A percentile compares a stretch with the other conserved stretches of the same genome.
These are phyloP conservation scores for Oxygymnocypris stewartii DNA, from an alignment of 2,113 vertebrate species.

Conservation along the genomic window DNA sequence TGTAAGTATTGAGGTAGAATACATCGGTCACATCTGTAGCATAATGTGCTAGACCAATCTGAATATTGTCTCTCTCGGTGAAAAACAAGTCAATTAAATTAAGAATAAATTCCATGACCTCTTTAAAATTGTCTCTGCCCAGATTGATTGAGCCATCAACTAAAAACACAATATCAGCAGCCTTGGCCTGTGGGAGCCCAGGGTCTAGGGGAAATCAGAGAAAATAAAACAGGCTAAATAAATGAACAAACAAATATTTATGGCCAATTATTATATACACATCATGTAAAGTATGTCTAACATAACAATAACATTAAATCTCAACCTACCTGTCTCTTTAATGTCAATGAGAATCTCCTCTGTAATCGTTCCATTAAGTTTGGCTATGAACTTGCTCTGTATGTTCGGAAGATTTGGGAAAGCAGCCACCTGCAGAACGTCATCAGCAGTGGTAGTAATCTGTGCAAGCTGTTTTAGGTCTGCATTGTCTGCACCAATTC, in stretches of 20 bases:
- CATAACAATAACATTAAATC: background rate
- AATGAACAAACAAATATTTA: background rate
- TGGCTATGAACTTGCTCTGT: constrained; percentile 67
- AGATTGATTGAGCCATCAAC: constrained; percentile 95
- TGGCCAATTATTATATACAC: background rate
- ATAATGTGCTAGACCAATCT: constrained; percentile 88
- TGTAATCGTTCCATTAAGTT: constrained; percentile 61
- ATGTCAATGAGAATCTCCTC: background rate
- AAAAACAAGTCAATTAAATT: constrained; percentile 85
- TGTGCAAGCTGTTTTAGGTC: constrained; percentile 77
- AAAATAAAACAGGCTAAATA: background rate
- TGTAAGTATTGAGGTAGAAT: constrained; percentile 86
- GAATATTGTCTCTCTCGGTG: constrained; percentile 80
- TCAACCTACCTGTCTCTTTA: constrained; percentile 62
- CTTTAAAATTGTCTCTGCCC: constrained; percentile 79
- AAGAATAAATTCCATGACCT: constrained; percentile 81
- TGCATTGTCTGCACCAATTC: constrained; percentile 76
- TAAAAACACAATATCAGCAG: constrained; percentile 93
- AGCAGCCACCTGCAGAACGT: constrained; percentile 77
- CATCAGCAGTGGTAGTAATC: constrained; percentile 73
- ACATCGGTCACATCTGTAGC: constrained; percentile 86
- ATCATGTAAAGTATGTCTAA: background rate
- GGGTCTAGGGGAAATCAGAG: constrained; percentile 33
- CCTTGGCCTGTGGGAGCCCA: constrained; percentile 68
- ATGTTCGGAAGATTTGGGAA: constrained; percentile 78